Evolutionary conservation across 2,797 vertebrate genomes (phyloP), one percentile per base, ranked within the genome.

Genomic region (Pangasius larnaudii): DNA sequence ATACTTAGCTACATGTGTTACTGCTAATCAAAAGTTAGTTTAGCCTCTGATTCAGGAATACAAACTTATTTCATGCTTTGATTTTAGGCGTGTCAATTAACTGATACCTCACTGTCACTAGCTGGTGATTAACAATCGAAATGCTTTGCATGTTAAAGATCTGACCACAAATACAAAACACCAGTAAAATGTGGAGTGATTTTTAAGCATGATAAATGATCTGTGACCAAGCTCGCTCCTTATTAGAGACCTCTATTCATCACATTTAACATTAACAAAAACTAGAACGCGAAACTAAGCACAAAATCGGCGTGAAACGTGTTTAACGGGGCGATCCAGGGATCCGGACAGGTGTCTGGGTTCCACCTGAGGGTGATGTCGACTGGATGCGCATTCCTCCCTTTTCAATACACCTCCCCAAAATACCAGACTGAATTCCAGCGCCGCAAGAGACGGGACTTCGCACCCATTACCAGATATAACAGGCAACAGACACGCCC

Each of bases 371-470:
- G 83, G 56, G 24, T n/a, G 61, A 81, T 30, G 74, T 85, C 56
- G 81, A 61, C 22, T 61, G 33, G 0, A 24, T 36, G 46, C 3
- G 46, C 84, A 85, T 80, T 86, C 65, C 42, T 36, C 36, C 9
- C 7, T 51, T 77, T 53, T 88, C 36, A 56, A 82, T 81, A 46
- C 72, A 84, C 89, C 53, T 87, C 85, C 88, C 59, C 56, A 72
- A 72, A 91, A 91, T 89, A 88, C 85, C 86, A 79, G 61, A 81
- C 67, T 83, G 88, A 89, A 91, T 84, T 89, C 85, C 83, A 91
- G 83, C 86, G 87, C 85, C 58, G 85, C 59, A 77, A 86, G 83
- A 78, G 88, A 78, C 78, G 58, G 61, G 74, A 87, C 42, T 71
- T 85, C 61, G 53, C 85, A 86, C 88, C 71, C 51, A 77, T 63